Percentiles rank a stretch among this genome's conserved stretches.
Evolutionary conservation across 2,797 vertebrate species (phyloP).

Genomic region (Alca torda): DNA sequence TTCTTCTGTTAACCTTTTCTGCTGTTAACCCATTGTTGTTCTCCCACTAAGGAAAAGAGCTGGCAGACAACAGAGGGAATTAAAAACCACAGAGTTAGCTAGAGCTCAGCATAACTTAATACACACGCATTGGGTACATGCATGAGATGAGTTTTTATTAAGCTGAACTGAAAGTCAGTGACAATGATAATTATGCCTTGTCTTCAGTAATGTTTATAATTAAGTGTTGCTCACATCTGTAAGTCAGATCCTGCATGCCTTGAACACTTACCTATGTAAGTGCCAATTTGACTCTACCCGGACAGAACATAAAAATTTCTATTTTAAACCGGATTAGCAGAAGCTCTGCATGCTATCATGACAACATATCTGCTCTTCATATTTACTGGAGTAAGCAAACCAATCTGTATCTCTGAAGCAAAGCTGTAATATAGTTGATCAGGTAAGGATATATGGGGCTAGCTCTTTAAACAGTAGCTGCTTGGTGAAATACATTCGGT

Average conservation of each 20-base stretch:
- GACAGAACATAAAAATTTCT: neutral
- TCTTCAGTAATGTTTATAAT: neutral
- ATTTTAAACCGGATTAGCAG: neutral
- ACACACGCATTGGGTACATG: fast-evolving
- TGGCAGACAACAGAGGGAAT: neutral
- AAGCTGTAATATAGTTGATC: neutral
- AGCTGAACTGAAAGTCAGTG: neutral
- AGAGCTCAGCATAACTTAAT: neutral
- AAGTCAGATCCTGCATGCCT: neutral
- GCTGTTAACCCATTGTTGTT: neutral
- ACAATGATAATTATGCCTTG: neutral
- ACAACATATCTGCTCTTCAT: neutral
- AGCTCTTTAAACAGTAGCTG: neutral
- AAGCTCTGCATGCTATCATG: neutral
- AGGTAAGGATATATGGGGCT: neutral
- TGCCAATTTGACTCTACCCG: neutral
- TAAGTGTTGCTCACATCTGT: neutral
- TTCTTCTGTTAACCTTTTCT: neutral
- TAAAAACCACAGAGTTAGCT: neutral
- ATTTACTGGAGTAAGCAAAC: neutral
- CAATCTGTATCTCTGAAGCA: neutral
- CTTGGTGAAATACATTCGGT: neutral
- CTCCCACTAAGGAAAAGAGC: neutral
- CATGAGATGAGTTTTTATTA: neutral
- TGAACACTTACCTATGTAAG: neutral